Evolutionary conservation across 1,140 invertebrate genomes (phyloP), one percentile per base, ranked within the genome.

Genomic region (Anadara kagoshimensis): DNA sequence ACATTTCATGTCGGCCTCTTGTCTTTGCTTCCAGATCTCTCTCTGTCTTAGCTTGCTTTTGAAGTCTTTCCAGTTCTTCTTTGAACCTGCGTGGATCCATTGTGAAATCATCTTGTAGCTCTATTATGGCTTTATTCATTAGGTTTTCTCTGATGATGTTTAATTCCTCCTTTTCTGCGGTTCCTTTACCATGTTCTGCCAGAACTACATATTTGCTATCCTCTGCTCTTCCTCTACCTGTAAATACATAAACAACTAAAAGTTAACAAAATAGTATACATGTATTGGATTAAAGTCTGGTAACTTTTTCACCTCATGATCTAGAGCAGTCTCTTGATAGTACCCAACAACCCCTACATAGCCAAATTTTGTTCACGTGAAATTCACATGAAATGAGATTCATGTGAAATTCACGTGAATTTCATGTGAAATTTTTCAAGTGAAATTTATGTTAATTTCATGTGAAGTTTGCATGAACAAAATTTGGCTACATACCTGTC

Each of bases 111-210:
- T 36, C 20, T 45, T 77, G 71, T 12, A 82, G 63, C 7, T 69
- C 41, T 8, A 36, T 29, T n/a, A 86, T 81, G 5, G 84, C 83
- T 61, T 81, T 68, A 14, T 76, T 73, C 83, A 85, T 84, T 78
- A 84, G 81, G 16, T 64, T 57, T 65, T 86, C 84, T 41, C 83
- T 36, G 43, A 83, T 79, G 20, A 78, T 61, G 59, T 86, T 86
- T 14, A 82, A 44, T 61, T 83, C 76, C 58, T 86, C 84, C 61
- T 82, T 83, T 56, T 80, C 69, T 10, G 76, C 79, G 18, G 69
- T 73, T 12, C 74, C 71, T 29, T 67, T 61, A n/a, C 75, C 68
- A 18, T 66, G 49, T 18, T 61, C 69, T 22, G 78, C 76, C n/a
- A 86, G n/a, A 4, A 83, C 57, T 18, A 73, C 54, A 74, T 78